Base-by-base conservation (phyloP, 2,888 invertebrate species). In the Molanna angustata region DNA sequence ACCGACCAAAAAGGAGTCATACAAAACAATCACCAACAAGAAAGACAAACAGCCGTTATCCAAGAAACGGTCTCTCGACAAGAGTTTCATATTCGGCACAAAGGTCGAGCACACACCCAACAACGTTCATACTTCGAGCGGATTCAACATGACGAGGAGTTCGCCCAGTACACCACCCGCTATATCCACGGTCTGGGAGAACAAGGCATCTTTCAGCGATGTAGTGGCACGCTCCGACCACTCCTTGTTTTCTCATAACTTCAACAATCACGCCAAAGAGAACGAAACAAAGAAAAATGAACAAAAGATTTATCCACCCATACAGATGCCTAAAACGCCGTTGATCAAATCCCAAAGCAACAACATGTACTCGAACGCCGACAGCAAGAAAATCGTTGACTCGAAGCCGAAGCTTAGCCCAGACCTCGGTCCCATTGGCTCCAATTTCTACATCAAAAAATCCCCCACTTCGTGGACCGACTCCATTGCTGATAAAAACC, bases 151-250 rank as follows among this genome's bases (percentile, higher is more conserved):
- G 55, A 49, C 54, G 37, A 54, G 58, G 40, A 49, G 61, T 19
- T 62, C 63, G 3, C 46, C 61, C 2, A 49, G 57, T 35, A 57
- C 64, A 3, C 60, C 63, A 3, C 60, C 64, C 11, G 62, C 66
- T 0, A 63, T 69, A 2, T 62, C 68, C 41, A 72, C 68, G 13
- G 69, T 71, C 22, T 73, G 75, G 31, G 80, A 80, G 63, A 79
- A 75, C 57, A 66, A 75, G 44, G 80, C 80, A 0, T 77, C 74
- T 32, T 82, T 82, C 62, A 81, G 81, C 57, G 80, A 82, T 59
- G 80, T 81, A 1, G 81, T 82, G 1, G 80, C 81, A 0, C 66
- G 80, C 9, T 79, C 66, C 61, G 79, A 78, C 43, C 69, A 69
- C 32, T 64, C 64, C 20, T 42, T 45, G 7, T 54, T 43, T 27